phyloP scores from a whole-genome alignment of 1,140 invertebrate genomes.

The Trichomalopsis sarcophagae region DNA sequence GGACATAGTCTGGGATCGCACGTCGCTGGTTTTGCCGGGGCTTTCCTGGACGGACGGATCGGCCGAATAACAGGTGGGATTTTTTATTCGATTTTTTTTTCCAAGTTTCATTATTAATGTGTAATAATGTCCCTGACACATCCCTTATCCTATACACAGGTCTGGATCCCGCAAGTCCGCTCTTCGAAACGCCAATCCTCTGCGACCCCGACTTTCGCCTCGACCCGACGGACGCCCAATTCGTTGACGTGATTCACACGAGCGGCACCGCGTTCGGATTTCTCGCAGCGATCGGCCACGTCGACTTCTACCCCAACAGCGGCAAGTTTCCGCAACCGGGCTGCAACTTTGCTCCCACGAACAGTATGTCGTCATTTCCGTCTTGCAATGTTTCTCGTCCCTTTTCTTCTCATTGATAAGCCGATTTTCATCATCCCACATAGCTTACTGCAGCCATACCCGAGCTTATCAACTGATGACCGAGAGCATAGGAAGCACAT shows the following conservation, averaged over 20 bases:
- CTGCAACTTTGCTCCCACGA: constrained; percentile 62
- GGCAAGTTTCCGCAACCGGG: constrained; percentile 72
- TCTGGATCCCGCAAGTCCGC: constrained; percentile 76
- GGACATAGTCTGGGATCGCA: constrained; percentile 91
- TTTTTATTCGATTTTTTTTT: background rate
- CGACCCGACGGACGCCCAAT: constrained; percentile 72
- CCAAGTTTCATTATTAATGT: too few species aligned
- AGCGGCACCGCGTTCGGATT: constrained; percentile 72
- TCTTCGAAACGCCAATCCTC: constrained; percentile 68
- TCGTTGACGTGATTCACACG: constrained; percentile 78
- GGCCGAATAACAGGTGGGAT: constrained; percentile 78
- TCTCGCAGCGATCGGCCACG: constrained; percentile 68
- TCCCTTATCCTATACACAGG: constrained; percentile 59
- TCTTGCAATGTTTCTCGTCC: background rate
- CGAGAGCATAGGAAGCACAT: constrained; percentile 70
- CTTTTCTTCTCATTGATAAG: background rate
- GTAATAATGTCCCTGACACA: too few species aligned
- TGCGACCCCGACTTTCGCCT: constrained; percentile 68
- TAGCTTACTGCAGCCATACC: constrained; percentile 74
- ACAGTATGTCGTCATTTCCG: constrained; percentile 54
- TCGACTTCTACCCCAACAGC: constrained; percentile 75
- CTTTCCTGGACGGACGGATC: constrained; percentile 66
- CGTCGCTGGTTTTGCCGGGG: constrained; percentile 84
- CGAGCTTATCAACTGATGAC: constrained; percentile 74
- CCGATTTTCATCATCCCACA: constrained; percentile 19